These are phyloP conservation scores for Chrysina gloriosa DNA, from an alignment of 2,888 invertebrate genomes.

Conservation along the genomic window DNA sequence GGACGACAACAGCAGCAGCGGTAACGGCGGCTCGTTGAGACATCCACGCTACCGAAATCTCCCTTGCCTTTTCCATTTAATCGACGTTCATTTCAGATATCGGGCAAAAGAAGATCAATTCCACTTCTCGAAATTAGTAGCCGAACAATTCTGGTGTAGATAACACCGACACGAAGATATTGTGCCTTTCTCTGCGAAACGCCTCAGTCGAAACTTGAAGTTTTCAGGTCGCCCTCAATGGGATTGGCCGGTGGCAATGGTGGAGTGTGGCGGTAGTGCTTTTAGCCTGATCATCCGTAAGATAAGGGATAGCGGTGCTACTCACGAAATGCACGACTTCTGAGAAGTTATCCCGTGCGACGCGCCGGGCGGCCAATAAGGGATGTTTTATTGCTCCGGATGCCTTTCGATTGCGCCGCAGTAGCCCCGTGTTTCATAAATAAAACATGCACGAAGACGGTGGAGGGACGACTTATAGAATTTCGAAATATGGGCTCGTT, in stretches of 20 bases:
- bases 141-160: conserved; percentile 26
- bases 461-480: conserved; percentile 23
- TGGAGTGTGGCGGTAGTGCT: conserved; percentile 14
- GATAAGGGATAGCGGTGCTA: conserved; percentile 15
- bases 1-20: conserved; percentile 6
- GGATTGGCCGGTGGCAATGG: neutral
- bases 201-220: conserved; percentile 7
- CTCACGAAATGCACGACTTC: conserved; percentile 32
- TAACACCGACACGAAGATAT: conserved; percentile 23
- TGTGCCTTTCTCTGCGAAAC: conserved; percentile 14
- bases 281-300: conserved; percentile 34
- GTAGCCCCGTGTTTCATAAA: conserved; percentile 30
- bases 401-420: conserved; percentile 28
- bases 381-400: conserved; percentile 27
- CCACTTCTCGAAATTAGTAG: conserved; percentile 21
- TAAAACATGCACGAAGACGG: conserved; percentile 21
- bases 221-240: conserved; percentile 18
- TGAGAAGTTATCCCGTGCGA: conserved; percentile 31
- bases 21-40: neutral
- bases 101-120: conserved; percentile 19
- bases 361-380: conserved; percentile 18
- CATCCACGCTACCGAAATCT: neutral
- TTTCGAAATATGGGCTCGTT: conserved; percentile 17
- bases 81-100: conserved; percentile 7
- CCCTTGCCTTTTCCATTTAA: conserved; percentile 16